Evolutionary conservation across 64 coral and sea anemone genomes (phyloP).

Genomic region (Stichodactyla mertensii): DNA sequence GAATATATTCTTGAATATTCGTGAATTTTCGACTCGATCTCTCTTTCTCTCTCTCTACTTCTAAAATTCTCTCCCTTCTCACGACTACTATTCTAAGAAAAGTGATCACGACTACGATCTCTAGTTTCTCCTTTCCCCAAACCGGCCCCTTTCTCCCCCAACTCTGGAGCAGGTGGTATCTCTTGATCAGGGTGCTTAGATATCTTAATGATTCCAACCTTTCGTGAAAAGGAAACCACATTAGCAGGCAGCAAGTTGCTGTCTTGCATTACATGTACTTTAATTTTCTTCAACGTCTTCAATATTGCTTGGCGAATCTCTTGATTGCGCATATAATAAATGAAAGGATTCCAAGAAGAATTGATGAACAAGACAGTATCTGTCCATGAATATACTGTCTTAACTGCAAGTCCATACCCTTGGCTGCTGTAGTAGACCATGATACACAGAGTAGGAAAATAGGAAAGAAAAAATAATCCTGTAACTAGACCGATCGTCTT

Average conservation of each 20-base stretch:
- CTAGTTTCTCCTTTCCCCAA: no score
- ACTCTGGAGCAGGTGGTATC: neutral
- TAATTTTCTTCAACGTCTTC: neutral
- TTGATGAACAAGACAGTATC: slow-evolving; percentile 53
- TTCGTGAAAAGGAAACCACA: neutral
- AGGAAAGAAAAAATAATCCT: slow-evolving; percentile 37
- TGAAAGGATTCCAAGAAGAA: slow-evolving; percentile 38
- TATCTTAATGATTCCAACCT: neutral
- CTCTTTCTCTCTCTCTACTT: no score
- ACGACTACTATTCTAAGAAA: no score
- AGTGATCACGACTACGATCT: no score
- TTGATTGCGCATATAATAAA: slow-evolving; percentile 53
- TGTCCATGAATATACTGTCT: slow-evolving; percentile 41
- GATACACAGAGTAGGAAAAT: slow-evolving; percentile 30
- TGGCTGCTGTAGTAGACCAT: slow-evolving; percentile 34
- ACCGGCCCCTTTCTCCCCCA: neutral
- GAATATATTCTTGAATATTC: no score
- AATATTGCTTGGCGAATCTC: slow-evolving; percentile 34
- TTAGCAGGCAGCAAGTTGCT: neutral
- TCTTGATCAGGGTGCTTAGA: neutral
- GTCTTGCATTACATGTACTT: neutral
- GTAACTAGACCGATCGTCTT: slow-evolving; percentile 31
- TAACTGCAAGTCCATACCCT: slow-evolving; percentile 39
- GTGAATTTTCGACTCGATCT: no score
- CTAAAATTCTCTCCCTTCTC: no score